These are phyloP conservation scores for Lordiphosa fenestrarum DNA, from an alignment of 2,888 invertebrate genomes.

Conservation along the genomic window DNA sequence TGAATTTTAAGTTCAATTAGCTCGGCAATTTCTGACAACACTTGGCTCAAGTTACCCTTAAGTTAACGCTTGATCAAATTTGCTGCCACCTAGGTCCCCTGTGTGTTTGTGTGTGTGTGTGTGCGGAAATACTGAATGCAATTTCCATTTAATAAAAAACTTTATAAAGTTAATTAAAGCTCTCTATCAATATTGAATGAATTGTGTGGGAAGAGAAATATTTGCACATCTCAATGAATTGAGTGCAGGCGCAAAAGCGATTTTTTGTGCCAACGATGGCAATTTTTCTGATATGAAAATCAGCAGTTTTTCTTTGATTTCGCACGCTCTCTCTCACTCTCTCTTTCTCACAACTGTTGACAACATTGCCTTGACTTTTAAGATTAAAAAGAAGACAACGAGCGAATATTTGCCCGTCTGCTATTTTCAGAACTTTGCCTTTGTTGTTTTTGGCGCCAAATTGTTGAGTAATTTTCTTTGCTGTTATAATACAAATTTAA, in stretches of 20 bases:
- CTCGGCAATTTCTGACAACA: too few species aligned
- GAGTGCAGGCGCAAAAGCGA: conserved; percentile 38
- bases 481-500: neutral
- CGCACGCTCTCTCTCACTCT: conserved; percentile 13
- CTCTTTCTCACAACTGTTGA: conserved; percentile 49
- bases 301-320: conserved; percentile 67
- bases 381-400: conserved; percentile 61
- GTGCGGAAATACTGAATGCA: conserved; percentile 48
- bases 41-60: too few species aligned
- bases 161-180: conserved; percentile 68
- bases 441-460: too few species aligned
- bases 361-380: conserved; percentile 48
- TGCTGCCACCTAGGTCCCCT: too few species aligned
- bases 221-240: conserved; percentile 42
- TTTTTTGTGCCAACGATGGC: conserved; percentile 63
- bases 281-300: conserved; percentile 66
- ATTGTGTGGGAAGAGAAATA: conserved; percentile 12
- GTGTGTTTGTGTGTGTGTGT: conserved; percentile 20
- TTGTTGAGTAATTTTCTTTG: too few species aligned
- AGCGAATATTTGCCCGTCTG: conserved; percentile 20
- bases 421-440: too few species aligned
- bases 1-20: too few species aligned
- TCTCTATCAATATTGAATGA: conserved; percentile 43
- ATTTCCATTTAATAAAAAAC: conserved; percentile 38
- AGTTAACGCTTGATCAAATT: too few species aligned